Conservation (phyloP, 2,113 vertebrate species). For the Mastomys natalensis region DNA sequence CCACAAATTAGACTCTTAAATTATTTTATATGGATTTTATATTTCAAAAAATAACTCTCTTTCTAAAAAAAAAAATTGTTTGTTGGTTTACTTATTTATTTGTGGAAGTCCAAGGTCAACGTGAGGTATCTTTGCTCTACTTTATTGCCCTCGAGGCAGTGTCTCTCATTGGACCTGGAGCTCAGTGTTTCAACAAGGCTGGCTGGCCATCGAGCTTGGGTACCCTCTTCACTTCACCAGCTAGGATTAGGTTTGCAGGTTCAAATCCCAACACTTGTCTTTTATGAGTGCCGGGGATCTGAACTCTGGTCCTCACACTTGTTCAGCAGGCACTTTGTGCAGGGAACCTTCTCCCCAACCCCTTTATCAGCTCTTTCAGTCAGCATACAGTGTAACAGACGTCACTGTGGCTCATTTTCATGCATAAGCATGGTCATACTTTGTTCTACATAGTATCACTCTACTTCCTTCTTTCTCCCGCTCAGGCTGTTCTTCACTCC, state of each 20-base stretch:
- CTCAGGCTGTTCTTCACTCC: too few relatives aligned
- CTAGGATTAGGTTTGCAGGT: not conserved
- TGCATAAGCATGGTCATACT: too few relatives aligned
- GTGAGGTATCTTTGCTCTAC: not conserved
- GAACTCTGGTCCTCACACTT: not conserved
- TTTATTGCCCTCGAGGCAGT: not conserved
- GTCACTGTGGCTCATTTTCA: too few relatives aligned
- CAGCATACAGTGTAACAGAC: not conserved
- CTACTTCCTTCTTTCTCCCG: not conserved
- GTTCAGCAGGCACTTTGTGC: too few relatives aligned
- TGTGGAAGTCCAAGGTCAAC: not conserved
- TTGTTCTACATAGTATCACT: not conserved
- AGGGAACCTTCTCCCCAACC: not conserved
- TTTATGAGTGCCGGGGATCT: not conserved
- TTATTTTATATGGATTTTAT: conserved; percentile 36
- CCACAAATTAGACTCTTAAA: conserved; percentile 35
- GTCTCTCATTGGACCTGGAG: not conserved
- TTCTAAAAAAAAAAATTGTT: not conserved
- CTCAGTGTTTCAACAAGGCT: not conserved
- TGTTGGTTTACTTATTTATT: not conserved
- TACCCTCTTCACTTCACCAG: too few relatives aligned
- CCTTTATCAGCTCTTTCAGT: not conserved
- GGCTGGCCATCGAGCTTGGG: not conserved
- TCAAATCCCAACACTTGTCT: not conserved
- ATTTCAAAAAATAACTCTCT: not conserved